Evolutionary conservation across 1,140 invertebrate genomes (phyloP).

Genomic region (Dendrolimus punctatus): DNA sequence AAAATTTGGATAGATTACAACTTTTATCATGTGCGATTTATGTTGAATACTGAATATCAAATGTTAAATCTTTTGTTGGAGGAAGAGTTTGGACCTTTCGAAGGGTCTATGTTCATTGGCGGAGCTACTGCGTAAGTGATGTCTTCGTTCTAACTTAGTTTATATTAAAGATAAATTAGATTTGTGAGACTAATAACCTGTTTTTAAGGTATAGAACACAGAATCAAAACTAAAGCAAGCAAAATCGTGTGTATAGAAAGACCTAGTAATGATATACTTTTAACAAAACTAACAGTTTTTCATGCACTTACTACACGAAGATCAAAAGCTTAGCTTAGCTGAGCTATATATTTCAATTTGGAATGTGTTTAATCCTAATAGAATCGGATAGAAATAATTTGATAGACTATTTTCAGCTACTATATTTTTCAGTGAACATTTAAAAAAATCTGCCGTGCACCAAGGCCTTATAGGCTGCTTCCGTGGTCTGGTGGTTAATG

Average conservation of each 20-base stretch:
- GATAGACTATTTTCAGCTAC: not conserved
- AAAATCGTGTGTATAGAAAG: too few species aligned
- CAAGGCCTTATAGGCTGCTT: constrained; percentile 95
- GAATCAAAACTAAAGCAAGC: too few species aligned
- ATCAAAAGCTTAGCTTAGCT: too few species aligned
- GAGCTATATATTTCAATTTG: too few species aligned
- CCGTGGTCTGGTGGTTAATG: constrained; percentile 91
- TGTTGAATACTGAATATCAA: constrained; percentile 90
- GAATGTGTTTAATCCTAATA: too few species aligned
- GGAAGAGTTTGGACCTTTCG: constrained; percentile 92
- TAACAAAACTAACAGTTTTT: too few species aligned
- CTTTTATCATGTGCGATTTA: constrained; percentile 93
- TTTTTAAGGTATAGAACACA: too few species aligned
- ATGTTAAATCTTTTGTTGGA: constrained; percentile 89
- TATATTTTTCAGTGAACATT: constrained; percentile 76
- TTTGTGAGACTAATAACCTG: too few species aligned
- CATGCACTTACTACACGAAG: too few species aligned
- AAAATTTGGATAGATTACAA: constrained; percentile 96
- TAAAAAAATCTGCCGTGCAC: constrained; percentile 85
- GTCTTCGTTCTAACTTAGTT: not conserved
- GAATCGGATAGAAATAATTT: not conserved
- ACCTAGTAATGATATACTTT: too few species aligned
- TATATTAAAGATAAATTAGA: too few species aligned
- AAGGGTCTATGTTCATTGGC: constrained; percentile 93
- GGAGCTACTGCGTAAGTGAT: constrained; percentile 87